These are phyloP conservation scores for Helicolenus hilgendorfi DNA, from an alignment of 2,797 vertebrate species.

Conservation along the genomic window DNA sequence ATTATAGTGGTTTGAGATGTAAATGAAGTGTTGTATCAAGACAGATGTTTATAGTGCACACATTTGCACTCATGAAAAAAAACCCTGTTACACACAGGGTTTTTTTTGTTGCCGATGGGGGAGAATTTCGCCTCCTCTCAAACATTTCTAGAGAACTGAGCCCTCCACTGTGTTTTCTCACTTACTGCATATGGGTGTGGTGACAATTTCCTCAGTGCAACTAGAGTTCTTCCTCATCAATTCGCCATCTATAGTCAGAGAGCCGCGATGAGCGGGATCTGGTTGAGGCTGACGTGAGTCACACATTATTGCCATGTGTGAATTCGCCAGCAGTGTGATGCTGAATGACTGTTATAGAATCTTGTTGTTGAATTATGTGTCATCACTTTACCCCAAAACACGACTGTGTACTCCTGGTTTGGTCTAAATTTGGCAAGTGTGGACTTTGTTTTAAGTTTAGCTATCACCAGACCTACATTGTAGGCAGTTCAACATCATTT, in stretches of 20 bases:
- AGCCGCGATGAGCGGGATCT: not conserved
- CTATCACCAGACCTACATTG: not conserved
- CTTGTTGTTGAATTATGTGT: not conserved
- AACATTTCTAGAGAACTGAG: conserved; percentile 12
- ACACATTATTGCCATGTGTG: not conserved
- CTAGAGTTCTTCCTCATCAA: not conserved
- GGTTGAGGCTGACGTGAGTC: not conserved
- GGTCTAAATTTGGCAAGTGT: not conserved
- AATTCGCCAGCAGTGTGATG: not conserved
- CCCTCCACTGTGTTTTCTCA: not conserved
- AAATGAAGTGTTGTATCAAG: not conserved
- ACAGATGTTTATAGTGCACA: not conserved
- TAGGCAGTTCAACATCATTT: not conserved
- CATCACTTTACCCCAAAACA: not conserved
- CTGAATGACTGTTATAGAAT: not conserved
- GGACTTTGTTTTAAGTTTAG: not conserved
- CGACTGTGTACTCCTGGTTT: no score
- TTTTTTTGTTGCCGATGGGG: not conserved
- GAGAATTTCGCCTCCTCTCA: not conserved
- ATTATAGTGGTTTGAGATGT: not conserved
- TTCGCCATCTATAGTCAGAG: not conserved
- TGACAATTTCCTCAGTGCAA: not conserved
- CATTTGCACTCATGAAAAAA: no score
- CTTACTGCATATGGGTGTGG: not conserved
- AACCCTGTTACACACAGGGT: not conserved